Evolutionary conservation across 2,888 invertebrate species (phyloP), one percentile per base, ranked within the genome.

Genomic region (Zygothrica quintamaculata): DNA sequence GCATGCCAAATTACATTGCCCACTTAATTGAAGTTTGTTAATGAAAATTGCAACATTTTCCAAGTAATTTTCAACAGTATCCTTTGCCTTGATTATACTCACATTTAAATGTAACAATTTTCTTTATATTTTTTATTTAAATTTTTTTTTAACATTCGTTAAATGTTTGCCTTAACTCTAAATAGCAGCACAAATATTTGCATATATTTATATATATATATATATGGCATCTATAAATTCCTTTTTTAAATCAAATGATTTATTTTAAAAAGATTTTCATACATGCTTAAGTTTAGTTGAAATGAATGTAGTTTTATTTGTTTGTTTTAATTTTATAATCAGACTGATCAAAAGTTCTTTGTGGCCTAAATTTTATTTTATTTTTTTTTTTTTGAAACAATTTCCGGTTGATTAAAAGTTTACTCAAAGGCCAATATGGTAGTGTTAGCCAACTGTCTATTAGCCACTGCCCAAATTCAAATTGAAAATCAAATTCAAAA

Each of bases 1-100:
- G 81, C 85, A 67, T 70, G 74, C 74, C 81, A 80, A 80, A 84
- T 84, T 80, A 81, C 80, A 78, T 84, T 74, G 61, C 66, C 74
- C 76, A 74, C 75, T 82, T 82, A 82, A 85, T 77, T 76, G 77
- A 71, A 82, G 85, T 78, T 77, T 79, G 65, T 82, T 85, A 82
- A 82, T 82, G 82, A 82, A 82, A 82, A 74, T 85, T 76, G 84
- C 74, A 74, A 69, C 69, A 74, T 71, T 84, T 74, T 77, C 55
- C 68, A 51, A 74, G 61, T 60, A 61, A 46, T 53, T 58, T 71
- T 39, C 37, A 42, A 60, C n/a, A 55, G 56, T 15, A 64, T 57
- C 46, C 59, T 69, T 57, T 26, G 57, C 16, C 44, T 34, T 52
- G 61, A 65, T 75, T 68, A 43, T 46, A 39, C 46, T 3, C 26